Evolutionary conservation across 30 jellyfish, hydroid and myxozoan genomes (phyloP).

Genomic region (Turritopsis dohrnii): DNA sequence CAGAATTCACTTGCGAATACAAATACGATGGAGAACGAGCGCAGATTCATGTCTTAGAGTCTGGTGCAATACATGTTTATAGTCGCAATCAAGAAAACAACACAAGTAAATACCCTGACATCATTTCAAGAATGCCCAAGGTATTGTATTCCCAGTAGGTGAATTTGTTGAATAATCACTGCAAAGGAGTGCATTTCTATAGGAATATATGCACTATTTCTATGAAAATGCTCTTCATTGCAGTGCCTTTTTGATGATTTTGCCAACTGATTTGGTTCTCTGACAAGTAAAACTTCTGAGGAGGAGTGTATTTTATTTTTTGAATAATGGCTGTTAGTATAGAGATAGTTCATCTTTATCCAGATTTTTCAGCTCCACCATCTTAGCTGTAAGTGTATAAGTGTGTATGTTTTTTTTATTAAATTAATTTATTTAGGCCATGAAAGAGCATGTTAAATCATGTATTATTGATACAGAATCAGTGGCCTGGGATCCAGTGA

Average conservation of each 20-base stretch:
- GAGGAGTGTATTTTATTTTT: background rate
- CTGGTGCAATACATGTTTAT: constrained; percentile 53
- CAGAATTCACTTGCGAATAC: constrained; percentile 78
- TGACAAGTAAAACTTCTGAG: too few relatives aligned
- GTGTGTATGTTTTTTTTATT: too few relatives aligned
- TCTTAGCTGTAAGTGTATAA: too few relatives aligned
- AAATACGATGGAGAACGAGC: constrained; percentile 99
- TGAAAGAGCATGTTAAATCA: constrained; percentile 45
- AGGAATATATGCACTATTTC: too few relatives aligned
- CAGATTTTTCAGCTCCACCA: too few relatives aligned
- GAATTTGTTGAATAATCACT: too few relatives aligned
- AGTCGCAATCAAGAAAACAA: constrained; percentile 96
- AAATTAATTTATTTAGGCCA: too few relatives aligned
- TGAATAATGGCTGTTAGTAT: background rate
- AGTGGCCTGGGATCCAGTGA: constrained; percentile 93
- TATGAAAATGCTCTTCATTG: too few relatives aligned
- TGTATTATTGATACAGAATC: constrained; percentile 92
- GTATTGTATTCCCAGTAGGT: constrained; percentile 23
- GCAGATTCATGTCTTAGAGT: constrained; percentile 81
- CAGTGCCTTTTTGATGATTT: too few relatives aligned
- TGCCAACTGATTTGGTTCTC: too few relatives aligned
- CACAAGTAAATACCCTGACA: constrained; percentile 87
- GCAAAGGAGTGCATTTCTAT: too few relatives aligned
- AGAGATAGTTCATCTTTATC: background rate
- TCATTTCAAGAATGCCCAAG: constrained; percentile 69